These are phyloP conservation scores for Acronicta aceris DNA, from an alignment of 2,888 invertebrate species.

Conservation along the genomic window DNA sequence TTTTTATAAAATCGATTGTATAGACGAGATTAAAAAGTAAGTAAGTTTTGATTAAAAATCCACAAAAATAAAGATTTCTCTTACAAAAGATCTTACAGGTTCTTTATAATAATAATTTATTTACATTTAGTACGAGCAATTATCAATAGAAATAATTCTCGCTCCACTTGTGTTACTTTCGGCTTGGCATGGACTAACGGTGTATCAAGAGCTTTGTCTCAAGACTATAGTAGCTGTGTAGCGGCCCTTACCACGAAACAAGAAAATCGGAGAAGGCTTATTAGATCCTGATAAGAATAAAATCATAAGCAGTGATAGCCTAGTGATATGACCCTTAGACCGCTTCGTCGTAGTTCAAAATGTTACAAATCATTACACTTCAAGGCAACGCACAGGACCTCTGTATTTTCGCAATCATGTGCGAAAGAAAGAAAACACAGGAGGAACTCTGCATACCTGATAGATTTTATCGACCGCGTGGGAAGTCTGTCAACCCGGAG, in stretches of 20 bases:
- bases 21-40: too few relatives aligned
- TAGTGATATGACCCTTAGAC: too few relatives aligned
- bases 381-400: too few relatives aligned
- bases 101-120: slow-evolving; percentile 61
- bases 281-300: background rate
- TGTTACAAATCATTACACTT: too few relatives aligned
- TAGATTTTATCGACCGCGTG: too few relatives aligned
- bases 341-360: too few relatives aligned
- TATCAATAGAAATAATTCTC: slow-evolving; percentile 77
- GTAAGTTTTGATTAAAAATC: background rate
- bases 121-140: slow-evolving; percentile 74
- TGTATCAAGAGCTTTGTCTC: slow-evolving; percentile 75
- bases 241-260: slow-evolving; percentile 31
- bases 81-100: slow-evolving; percentile 38
- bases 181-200: slow-evolving; percentile 76
- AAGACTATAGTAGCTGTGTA: slow-evolving; percentile 59
- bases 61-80: slow-evolving; percentile 22
- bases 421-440: too few relatives aligned
- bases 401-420: too few relatives aligned
- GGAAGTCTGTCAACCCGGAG: too few relatives aligned
- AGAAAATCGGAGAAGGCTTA: slow-evolving; percentile 23
- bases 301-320: too few relatives aligned
- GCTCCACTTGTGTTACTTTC: slow-evolving; percentile 84
- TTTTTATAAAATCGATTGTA: too few relatives aligned
- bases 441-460: too few relatives aligned